phyloP scores from a whole-genome alignment of 1,140 invertebrate genomes.

The Notospermus geniculatus region DNA sequence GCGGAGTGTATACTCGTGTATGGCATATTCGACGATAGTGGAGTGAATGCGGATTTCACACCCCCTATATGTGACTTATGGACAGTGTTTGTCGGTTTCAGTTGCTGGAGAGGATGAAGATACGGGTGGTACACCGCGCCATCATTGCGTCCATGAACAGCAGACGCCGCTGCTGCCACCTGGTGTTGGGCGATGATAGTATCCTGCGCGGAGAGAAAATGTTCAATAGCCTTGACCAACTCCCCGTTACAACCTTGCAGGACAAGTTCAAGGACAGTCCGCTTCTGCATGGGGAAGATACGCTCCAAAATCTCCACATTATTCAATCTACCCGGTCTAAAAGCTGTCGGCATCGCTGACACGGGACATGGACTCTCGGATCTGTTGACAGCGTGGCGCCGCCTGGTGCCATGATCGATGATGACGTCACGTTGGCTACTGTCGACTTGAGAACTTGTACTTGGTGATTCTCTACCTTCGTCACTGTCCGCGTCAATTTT shows the following conservation, averaged over 20 bases:
- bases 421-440: constrained; percentile 25
- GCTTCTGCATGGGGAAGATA: constrained; percentile 80
- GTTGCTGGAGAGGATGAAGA: constrained; percentile 14
- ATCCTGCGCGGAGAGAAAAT: constrained; percentile 60
- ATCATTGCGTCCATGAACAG: neutral
- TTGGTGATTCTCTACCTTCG: constrained; percentile 9
- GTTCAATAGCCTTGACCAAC: constrained; percentile 75
- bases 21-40: constrained; percentile 31
- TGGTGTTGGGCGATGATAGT: constrained; percentile 42
- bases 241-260: constrained; percentile 82
- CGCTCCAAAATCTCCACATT: constrained; percentile 80
- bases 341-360: constrained; percentile 33
- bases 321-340: constrained; percentile 57
- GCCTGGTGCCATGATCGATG: constrained; percentile 19
- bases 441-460: neutral
- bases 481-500: constrained; percentile 7
- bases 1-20: constrained; percentile 45
- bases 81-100: constrained; percentile 5
- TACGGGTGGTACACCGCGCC: constrained; percentile 13
- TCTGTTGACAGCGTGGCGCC: neutral
- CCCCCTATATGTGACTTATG: constrained; percentile 29
- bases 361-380: constrained; percentile 14
- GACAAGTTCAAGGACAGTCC: constrained; percentile 82
- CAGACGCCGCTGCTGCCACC: constrained; percentile 13
- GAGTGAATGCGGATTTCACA: constrained; percentile 51